phyloP scores from a whole-genome alignment of 2,888 invertebrate genomes.

The Crocallis elinguaria region DNA sequence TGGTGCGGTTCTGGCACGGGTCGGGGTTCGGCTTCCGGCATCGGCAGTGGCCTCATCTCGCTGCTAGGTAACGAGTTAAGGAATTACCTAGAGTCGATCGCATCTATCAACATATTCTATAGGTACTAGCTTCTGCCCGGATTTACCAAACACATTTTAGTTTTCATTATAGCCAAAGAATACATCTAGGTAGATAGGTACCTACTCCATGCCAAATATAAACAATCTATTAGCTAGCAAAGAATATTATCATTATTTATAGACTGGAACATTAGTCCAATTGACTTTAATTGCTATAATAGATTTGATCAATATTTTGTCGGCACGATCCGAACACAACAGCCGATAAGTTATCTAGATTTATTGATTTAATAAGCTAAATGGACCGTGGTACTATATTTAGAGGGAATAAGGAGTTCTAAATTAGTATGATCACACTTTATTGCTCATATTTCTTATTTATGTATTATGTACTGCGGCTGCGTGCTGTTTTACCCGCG shows the following conservation, averaged over 20 bases:
- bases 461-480: no score
- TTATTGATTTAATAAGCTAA: slow-evolving; percentile 45
- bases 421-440: no score
- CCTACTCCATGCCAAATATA: no score
- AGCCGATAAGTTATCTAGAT: slow-evolving; percentile 29
- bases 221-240: no score
- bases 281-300: not conserved
- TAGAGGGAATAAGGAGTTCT: slow-evolving; percentile 1
- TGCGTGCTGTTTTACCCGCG: no score
- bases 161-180: no score
- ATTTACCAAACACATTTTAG: no score
- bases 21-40: slow-evolving; percentile 91
- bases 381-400: slow-evolving; percentile 33
- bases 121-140: no score
- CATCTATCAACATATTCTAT: no score
- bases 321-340: not conserved
- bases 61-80: slow-evolving; percentile 71
- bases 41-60: slow-evolving; percentile 80
- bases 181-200: no score
- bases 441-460: no score
- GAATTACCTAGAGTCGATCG: not conserved
- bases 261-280: not conserved
- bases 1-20: slow-evolving; percentile 93
- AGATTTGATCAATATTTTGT: slow-evolving; percentile 14
- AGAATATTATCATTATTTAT: no score